phyloP scores from a whole-genome alignment of 2,888 invertebrate species.

The Tetheella fluctuosa region DNA sequence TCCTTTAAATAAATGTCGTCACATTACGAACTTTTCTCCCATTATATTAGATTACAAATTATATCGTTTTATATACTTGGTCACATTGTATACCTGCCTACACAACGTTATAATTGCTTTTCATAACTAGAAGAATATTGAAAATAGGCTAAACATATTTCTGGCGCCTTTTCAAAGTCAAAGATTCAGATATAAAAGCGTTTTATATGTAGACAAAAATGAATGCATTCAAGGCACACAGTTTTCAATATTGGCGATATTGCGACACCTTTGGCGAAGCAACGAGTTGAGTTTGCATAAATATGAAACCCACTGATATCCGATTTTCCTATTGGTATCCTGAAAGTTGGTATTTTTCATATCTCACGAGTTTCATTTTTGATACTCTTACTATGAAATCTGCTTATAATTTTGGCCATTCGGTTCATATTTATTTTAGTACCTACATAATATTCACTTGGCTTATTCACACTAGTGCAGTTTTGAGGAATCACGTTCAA shows the following conservation, averaged over 20 bases:
- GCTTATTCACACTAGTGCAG: not conserved
- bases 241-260: slow-evolving; percentile 56
- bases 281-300: slow-evolving; percentile 57
- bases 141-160: no score
- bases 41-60: no score
- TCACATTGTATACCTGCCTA: no score
- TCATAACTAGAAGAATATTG: no score
- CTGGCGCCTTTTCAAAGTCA: not conserved
- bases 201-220: slow-evolving; percentile 14
- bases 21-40: no score
- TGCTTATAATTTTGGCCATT: not conserved
- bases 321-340: slow-evolving; percentile 46
- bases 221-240: slow-evolving; percentile 38
- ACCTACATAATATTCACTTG: not conserved
- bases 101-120: no score
- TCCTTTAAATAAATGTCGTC: no score
- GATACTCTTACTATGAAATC: not conserved
- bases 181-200: not conserved
- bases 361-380: slow-evolving; percentile 1
- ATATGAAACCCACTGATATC: slow-evolving; percentile 58
- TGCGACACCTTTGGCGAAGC: slow-evolving; percentile 42
- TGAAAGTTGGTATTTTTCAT: slow-evolving; percentile 15
- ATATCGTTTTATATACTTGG: no score
- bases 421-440: not conserved
- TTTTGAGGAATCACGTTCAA: no score